Base-by-base conservation (phyloP, 1,140 invertebrate species). In the Mactra quadrangularis region DNA sequence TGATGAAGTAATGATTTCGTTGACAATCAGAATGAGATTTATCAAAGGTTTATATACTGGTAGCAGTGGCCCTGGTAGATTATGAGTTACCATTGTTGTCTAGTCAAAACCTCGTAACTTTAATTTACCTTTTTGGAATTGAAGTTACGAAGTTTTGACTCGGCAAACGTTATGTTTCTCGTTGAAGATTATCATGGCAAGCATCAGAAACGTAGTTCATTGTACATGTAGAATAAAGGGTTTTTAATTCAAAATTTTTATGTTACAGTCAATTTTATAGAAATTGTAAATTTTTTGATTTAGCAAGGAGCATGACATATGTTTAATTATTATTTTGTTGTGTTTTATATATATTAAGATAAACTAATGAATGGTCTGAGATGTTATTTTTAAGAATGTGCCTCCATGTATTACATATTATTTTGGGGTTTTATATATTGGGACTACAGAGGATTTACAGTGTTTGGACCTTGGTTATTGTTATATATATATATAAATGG, bases 201-300 rank as follows among this genome's bases (percentile, higher is more conserved):
- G 9, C 9, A 47, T 11, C 9, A 19, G 45, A 19, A 11, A 11
- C 9, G 19, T 9, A 9, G 45, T 9, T 47, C 9, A 11, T 47
- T 47, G 19, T 9, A 11, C 19, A 9, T 11, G 19, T 47, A 47
- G 9, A 47, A 11, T 9, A 27, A 45, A 45, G 60, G 60, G 35
- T 45, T 64, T 64, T 64, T 64, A 64, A 41, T 45, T 45, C 25
- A 45, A 17, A 64, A n/a, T n/a, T 64, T 64, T 64, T 64, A 64
- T 45, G 9, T 62, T 62, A 35, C 59, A 62, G 47, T 45, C 35
- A 60, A 33, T 60, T 64, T 64, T 64, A 64, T 64, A 64, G 41
- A 25, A n/a, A n/a, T 11, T 64, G 47, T n/a, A 45, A 64, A 22
- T 7, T 19, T 17, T 57, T 57, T 59, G 35, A 45, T 64, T n/a